Evolutionary conservation across 1,140 invertebrate genomes (phyloP), one percentile per base, ranked within the genome.

Genomic region (Lucilia cuprina): DNA sequence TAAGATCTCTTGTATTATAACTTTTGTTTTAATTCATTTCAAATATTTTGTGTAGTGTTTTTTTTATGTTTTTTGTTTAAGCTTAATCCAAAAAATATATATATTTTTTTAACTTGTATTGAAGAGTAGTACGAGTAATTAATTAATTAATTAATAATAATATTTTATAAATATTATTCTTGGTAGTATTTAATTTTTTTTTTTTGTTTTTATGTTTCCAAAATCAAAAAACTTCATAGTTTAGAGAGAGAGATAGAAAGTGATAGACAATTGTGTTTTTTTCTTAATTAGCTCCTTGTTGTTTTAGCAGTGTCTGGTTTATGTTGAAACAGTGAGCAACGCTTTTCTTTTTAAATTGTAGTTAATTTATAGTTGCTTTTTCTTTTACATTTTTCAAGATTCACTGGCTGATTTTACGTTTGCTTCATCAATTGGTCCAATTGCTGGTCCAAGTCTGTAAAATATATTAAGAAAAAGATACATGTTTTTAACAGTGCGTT

Each of bases 361-460:
- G 41, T 41, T 41, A 41, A 5, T 41, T 41, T 41, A 41, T 5
- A 41, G 41, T 41, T 55, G 82, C 14, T 82, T 41, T 25, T 5
- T 65, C 55, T 25, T 5, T 65, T 77, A 70, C 74, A 34, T 10
- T 50, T 55, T 35, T 83, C 55, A 47, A 47, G 13, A 80, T 80
- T 80, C 55, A 83, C 25, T 77, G 70, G 17, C 74, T 83, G 60
- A 78, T 80, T 74, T 77, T 83, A 41, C 47, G 82, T 75, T 82
- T 84, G 75, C 74, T 50, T 80, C 82, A 82, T 89, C 87, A 90
- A 83, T 90, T 90, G 74, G 89, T 90, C 89, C 89, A 90, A 83
- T 90, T 90, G 25, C 88, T 88, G 35, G 89, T 83, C 89, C 89
- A 90, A 49, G 89, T 86, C 87, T 89, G 86, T 87, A 85, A 80